These are phyloP conservation scores for Syngnathus rostellatus DNA, from an alignment of 2,797 vertebrate species.

Conservation along the genomic window DNA sequence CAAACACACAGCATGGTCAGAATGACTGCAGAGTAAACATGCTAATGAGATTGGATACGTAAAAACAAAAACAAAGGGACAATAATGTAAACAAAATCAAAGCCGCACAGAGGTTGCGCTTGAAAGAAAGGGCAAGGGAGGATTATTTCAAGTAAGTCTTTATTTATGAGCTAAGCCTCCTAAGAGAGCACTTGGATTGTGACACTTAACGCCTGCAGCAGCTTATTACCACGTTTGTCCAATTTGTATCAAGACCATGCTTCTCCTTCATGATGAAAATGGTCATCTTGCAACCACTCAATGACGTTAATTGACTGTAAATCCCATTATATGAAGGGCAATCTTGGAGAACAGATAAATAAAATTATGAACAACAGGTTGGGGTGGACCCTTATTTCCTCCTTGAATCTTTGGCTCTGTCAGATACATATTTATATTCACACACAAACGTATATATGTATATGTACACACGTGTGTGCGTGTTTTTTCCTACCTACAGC, in stretches of 20 bases:
- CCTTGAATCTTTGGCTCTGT: background rate
- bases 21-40: background rate
- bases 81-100: conserved; percentile 19
- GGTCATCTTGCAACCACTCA: background rate
- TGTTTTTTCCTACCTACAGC: background rate
- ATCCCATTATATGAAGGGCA: background rate
- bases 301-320: too few species aligned
- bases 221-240: conserved; percentile 44
- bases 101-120: conserved; percentile 19
- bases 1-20: conserved; percentile 25
- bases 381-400: background rate
- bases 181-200: conserved; percentile 53
- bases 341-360: background rate
- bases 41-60: conserved; percentile 6
- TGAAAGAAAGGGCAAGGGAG: conserved; percentile 24
- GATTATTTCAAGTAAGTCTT: conserved; percentile 52
- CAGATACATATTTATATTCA: too few species aligned
- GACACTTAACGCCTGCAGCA: conserved; percentile 47
- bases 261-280: background rate
- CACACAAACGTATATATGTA: too few species aligned
- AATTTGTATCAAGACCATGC: background rate
- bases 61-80: conserved; percentile 7
- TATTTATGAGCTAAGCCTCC: conserved; percentile 55
- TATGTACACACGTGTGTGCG: too few species aligned
- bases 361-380: background rate